Evolutionary conservation across 2,888 invertebrate genomes (phyloP).

Genomic region (Acrobasis repandana): DNA sequence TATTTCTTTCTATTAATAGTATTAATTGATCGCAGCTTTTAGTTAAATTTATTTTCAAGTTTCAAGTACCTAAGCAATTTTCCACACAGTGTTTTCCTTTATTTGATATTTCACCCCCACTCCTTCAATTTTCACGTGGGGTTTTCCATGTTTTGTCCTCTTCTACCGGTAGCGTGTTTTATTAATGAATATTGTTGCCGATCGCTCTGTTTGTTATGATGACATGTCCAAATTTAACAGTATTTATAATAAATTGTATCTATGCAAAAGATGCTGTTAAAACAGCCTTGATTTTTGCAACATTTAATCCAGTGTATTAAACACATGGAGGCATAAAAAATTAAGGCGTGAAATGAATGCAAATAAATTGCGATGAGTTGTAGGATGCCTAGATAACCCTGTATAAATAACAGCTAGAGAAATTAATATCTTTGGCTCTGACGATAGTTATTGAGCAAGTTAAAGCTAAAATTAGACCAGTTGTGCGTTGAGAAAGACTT

Average conservation of each 20-base stretch:
- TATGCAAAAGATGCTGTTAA: background rate
- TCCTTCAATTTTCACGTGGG: constrained; percentile 33
- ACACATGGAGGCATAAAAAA: background rate
- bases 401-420: constrained; percentile 19
- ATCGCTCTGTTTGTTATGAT: constrained; percentile 29
- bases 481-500: constrained; percentile 22
- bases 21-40: background rate
- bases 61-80: background rate
- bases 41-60: background rate
- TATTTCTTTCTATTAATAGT: background rate
- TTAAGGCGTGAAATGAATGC: background rate
- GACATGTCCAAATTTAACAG: background rate
- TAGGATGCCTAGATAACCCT: constrained; percentile 9
- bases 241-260: background rate
- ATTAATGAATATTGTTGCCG: constrained; percentile 55
- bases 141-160: constrained; percentile 41
- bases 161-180: constrained; percentile 60
- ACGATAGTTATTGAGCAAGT: constrained; percentile 23
- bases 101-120: constrained; percentile 8
- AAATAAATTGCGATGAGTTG: constrained; percentile 5
- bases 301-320: background rate
- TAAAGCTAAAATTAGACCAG: constrained; percentile 23
- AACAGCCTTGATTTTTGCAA: background rate
- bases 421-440: constrained; percentile 28
- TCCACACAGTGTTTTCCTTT: background rate